Base-by-base conservation (phyloP, 2,113 vertebrate species). In the Laticauda laticaudata region DNA sequence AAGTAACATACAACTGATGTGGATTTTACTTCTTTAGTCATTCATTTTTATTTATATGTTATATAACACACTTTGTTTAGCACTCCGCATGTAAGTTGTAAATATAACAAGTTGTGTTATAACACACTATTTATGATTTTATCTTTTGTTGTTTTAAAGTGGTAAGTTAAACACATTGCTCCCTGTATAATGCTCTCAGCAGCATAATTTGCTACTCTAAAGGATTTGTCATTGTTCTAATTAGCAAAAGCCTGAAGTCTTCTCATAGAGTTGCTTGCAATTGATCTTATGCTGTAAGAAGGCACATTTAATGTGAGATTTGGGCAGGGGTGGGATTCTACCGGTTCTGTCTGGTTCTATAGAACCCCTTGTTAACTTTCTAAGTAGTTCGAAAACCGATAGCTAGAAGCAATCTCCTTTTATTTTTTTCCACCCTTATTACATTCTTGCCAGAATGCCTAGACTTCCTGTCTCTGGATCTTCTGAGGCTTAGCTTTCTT, bases 121-220 rank as follows among this genome's bases (percentile, higher is more conserved):
- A 89, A 2, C 86, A 18, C 81, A 8, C 56, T 85, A 81, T 5
- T 56, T 92, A 90, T 21, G 8, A 91, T 21, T 18, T 45, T 92
- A 92, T 91, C 0, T 88, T 93, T 91, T 21, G 34, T 75, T 2
- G 21, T 93, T 95, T 94, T 34, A 93, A 95, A 92, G 29, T 59
- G 10, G 0, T 93, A 94, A 88, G 86, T 87, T 54, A 26, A 87
- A 88, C 51, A 88, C n/a, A 92, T 92, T 26, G 0, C n/a, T 94
- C 1, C 85, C 86, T 92, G 29, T 64, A 45, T 93, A 8, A 2
- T 91, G 53, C 93, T 95, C 93, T 3, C 24, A 88, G 92, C 95
- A 21, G 12, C 20, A 45, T 20, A 85, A 26, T 2, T 91, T 94
- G 90, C 15, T 87, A 2, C 56, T 0, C 0, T 86, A 18, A 2